Base-by-base conservation (phyloP, 2,888 invertebrate genomes). In the Clusia tigrina region DNA sequence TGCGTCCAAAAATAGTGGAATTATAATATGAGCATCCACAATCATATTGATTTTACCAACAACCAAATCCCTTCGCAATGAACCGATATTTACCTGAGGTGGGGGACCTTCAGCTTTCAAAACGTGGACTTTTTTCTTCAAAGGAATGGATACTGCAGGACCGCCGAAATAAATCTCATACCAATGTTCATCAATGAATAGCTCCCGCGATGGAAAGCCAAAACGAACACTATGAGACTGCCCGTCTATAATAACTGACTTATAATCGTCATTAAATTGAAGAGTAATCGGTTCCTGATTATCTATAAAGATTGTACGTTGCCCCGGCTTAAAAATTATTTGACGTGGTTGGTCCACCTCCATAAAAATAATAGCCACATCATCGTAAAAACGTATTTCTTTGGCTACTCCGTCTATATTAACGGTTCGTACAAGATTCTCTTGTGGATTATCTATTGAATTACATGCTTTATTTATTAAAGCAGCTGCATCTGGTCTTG, bases 101-200 rank as follows among this genome's bases (percentile, higher is more conserved):
- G 95, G 89, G 0, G 95, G 94, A 0, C 97, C 97, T 73, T 93
- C 93, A 9, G 99, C 85, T 74, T 93, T 91, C 1, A 98, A 87
- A 52, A 88, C 85, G 66, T 92, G 89, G n/a, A 90, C 87, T 66
- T 91, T 89, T 1, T 91, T 91, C 63, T 92, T 91, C 38, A 98
- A 87, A 51, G 92, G 89, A 10, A 96, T 90, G 1, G 89, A 88
- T 54, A 95, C 88, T 0, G 94, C 91, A 53, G 93, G 91, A 1
- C 95, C 96, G 32, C 94, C 95, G 81, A 98, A 98, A 82, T 92
- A 93, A 73, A 95, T 94, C 80, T 96, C 96, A 81, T 91, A 96
- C 86, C 94, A 93, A 65, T 90, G 87, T 9, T 92, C 92, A 79
- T 98, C 94, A 54, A 99, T 90, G 74, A 90, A 94, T 37, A 98